Conservation (phyloP, 2,888 invertebrate genomes). For the Eupithecia pulchellata region DNA sequence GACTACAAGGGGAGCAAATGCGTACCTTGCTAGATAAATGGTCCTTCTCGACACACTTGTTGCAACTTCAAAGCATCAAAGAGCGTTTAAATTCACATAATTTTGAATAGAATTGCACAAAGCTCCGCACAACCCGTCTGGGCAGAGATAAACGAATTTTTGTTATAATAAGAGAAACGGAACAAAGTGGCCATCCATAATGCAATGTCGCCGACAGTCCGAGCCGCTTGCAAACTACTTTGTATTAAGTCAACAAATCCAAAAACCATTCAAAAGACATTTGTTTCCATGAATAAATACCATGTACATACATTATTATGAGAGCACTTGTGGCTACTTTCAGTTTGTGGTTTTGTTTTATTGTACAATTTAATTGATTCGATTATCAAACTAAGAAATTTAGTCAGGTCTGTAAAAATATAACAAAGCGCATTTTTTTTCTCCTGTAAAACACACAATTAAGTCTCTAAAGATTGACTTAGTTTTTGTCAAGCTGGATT, state of each 20-base stretch:
- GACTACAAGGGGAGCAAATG: no score
- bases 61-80: not conserved
- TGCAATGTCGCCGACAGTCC: conserved; percentile 69
- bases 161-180: conserved; percentile 72
- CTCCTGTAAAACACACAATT: no score
- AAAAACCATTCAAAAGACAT: conserved; percentile 79
- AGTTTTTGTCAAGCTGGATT: not conserved
- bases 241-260: conserved; percentile 83
- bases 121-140: conserved; percentile 41
- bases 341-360: conserved; percentile 36
- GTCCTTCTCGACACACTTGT: not conserved
- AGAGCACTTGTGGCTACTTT: conserved; percentile 46
- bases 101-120: conserved; percentile 44
- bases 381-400: conserved; percentile 15
- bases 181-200: conserved; percentile 71
- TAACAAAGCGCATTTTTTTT: not conserved
- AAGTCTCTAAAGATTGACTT: not conserved
- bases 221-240: conserved; percentile 75
- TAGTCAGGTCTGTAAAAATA: not conserved
- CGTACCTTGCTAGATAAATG: not conserved
- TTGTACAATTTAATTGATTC: conserved; percentile 39
- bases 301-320: conserved; percentile 78
- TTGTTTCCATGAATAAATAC: conserved; percentile 81
- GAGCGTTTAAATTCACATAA: conserved; percentile 5
- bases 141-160: conserved; percentile 54